Evolutionary conservation across 2,797 vertebrate species (phyloP), one percentile per base, ranked within the genome.

Genomic region (Iguana delicatissima): DNA sequence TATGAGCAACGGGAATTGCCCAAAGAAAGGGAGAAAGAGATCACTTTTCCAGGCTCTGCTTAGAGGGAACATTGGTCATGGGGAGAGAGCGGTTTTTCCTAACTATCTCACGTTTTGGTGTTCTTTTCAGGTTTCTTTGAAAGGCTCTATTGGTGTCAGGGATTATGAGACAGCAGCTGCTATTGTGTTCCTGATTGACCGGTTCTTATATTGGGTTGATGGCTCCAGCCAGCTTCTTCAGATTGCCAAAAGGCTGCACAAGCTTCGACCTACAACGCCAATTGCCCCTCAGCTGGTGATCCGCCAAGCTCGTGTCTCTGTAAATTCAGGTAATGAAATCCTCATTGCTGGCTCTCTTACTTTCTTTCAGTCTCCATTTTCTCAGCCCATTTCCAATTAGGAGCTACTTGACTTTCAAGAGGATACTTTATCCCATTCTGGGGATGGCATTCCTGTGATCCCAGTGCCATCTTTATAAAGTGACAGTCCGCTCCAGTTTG

Each of bases 261-360:
- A 90, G 85, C 92, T 94, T 90, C 95, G 97, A 91, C 98, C 97
- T 0, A 32, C 90, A 0, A 94, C 95, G 0, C 98, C 98, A 0
- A 95, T 99, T 50, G 98, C 99, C 24, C 99, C 99, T 0, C 99
- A 99, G 97, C 93, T 99, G 97, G 97, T 99, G 91, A 98, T 99
- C 93, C 98, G 99, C 85, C 98, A 98, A 93, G 99, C 99, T 82
- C 98, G 98, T 22, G 94, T 99, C 57, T 98, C 98, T 0, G 94
- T 98, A 73, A 99, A 98, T 95, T 91, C 98, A 91, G 99, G 98
- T 99, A 96, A 91, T 94, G 55, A n/a, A 81, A 73, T 35, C 29
- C 73, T 88, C 55, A 1, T 16, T 77, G 88, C 59, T 24, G 84
- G 6, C 20, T 64, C 22, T 2, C 67, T 42, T 29, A n/a, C 81